Percentiles rank a stretch among this genome's conserved stretches.
Evolutionary conservation across 2,797 vertebrate genomes (phyloP).

Genomic region (Pachyuromys duprasi): DNA sequence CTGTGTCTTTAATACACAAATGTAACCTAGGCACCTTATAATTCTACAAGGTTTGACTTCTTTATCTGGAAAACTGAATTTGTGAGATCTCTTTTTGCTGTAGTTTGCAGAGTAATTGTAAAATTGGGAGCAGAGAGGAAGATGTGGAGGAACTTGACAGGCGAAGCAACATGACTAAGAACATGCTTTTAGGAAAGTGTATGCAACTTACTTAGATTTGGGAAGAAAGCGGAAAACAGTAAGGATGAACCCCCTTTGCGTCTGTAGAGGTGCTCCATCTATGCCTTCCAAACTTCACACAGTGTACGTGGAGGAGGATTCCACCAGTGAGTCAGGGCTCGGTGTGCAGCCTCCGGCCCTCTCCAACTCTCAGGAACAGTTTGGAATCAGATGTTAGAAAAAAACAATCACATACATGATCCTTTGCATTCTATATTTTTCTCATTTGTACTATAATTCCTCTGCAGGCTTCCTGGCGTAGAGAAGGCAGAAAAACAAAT

Average conservation of each 20-base stretch:
- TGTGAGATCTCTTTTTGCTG: constrained; percentile 12
- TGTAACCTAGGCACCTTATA: constrained; percentile 31
- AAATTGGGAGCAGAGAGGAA: constrained; percentile 35
- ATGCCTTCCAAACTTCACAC: not conserved
- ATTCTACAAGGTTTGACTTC: constrained; percentile 5
- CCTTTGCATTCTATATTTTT: constrained; percentile 69
- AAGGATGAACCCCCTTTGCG: not conserved
- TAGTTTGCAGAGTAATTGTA: constrained; percentile 31
- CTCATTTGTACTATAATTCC: constrained; percentile 43
- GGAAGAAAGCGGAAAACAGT: constrained; percentile 10
- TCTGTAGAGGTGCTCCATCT: not conserved
- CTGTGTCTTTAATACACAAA: constrained; percentile 27
- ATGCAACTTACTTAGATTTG: not conserved
- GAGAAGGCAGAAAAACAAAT: constrained; percentile 56
- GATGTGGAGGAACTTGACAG: not conserved
- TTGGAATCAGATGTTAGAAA: not conserved
- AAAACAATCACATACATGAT: constrained; percentile 31
- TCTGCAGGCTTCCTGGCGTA: constrained; percentile 36
- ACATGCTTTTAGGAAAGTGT: not conserved
- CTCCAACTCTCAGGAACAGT: not conserved
- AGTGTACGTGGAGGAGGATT: not conserved
- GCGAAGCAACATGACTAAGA: not conserved
- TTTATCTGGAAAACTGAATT: constrained; percentile 48
- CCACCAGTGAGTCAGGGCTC: not conserved
- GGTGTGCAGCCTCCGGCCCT: not conserved